Conservation (phyloP, 1,140 invertebrate genomes). For the Drosophila oshimai region DNA sequence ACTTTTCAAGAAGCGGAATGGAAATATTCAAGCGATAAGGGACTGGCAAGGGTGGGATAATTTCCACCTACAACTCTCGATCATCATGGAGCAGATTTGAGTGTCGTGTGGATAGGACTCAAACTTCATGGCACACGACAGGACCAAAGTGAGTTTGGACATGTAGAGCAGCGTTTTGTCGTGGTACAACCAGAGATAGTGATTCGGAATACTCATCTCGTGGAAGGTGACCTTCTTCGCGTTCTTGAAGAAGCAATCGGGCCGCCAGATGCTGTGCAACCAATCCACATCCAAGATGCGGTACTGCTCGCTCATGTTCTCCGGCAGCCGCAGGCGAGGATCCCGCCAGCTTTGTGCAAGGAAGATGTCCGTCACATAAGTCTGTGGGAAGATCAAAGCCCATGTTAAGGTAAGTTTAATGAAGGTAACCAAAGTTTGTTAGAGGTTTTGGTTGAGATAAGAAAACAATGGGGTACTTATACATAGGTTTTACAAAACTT, state of each 20-base stretch:
- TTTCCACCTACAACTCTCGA: conserved; percentile 90
- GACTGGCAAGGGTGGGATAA: neutral
- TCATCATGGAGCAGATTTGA: conserved; percentile 95
- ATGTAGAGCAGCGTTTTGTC: conserved; percentile 95
- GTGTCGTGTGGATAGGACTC: conserved; percentile 95
- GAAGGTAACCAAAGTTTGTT: no score
- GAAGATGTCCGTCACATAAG: conserved; percentile 96
- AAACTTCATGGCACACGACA: conserved; percentile 97
- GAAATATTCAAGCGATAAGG: neutral
- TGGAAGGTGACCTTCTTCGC: conserved; percentile 96
- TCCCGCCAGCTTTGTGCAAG: conserved; percentile 96
- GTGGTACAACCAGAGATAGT: conserved; percentile 95
- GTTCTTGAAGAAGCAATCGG: conserved; percentile 96
- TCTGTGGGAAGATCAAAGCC: conserved; percentile 84
- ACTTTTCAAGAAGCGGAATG: neutral
- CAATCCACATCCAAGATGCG: conserved; percentile 94
- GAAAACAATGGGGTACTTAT: no score
- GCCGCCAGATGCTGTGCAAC: conserved; percentile 95
- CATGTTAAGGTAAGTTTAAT: neutral
- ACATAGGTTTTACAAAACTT: no score
- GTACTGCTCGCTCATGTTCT: conserved; percentile 96
- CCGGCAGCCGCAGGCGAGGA: conserved; percentile 91
- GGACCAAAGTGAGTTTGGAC: conserved; percentile 94
- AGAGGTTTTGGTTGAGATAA: no score
- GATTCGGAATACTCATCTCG: conserved; percentile 97